phyloP scores from a whole-genome alignment of 2,888 invertebrate species.

The Andrena camellia region DNA sequence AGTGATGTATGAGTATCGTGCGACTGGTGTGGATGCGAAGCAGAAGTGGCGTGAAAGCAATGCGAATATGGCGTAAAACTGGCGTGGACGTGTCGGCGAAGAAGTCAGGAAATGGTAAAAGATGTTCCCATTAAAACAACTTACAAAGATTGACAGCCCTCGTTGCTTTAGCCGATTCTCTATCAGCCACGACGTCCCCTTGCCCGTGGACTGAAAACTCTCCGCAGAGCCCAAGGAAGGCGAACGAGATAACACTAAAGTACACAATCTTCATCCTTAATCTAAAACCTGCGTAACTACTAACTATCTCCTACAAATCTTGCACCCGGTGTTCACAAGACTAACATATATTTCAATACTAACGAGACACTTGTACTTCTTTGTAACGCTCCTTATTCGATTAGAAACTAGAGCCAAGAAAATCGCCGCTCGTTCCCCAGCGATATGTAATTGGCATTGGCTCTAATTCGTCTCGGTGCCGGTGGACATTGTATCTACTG shows the following conservation, averaged over 20 bases:
- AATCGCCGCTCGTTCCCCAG: neutral
- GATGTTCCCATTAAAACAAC: slow-evolving; percentile 41
- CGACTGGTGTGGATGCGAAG: too few relatives aligned
- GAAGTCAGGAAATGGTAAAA: neutral
- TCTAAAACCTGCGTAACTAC: neutral
- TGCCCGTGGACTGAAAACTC: neutral
- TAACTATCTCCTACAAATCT: neutral
- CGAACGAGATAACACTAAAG: neutral
- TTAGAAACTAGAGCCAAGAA: neutral
- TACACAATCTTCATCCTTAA: slow-evolving; percentile 20
- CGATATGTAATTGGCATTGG: neutral
- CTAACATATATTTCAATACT: neutral
- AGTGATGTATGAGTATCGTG: too few relatives aligned
- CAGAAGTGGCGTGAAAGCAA: too few relatives aligned
- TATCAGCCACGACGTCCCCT: neutral
- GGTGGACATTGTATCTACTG: slow-evolving; percentile 4
- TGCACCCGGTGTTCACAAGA: neutral
- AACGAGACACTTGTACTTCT: neutral
- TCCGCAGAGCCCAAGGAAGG: slow-evolving; percentile 9
- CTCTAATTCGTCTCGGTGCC: neutral
- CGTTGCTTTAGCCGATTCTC: slow-evolving; percentile 10
- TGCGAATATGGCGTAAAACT: too few relatives aligned
- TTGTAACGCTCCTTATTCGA: neutral
- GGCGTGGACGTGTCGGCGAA: too few relatives aligned
- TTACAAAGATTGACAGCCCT: slow-evolving; percentile 77